Evolutionary conservation across 1,140 invertebrate species (phyloP), one percentile per base, ranked within the genome.

Genomic region (Zaprionus kolodkinae): DNA sequence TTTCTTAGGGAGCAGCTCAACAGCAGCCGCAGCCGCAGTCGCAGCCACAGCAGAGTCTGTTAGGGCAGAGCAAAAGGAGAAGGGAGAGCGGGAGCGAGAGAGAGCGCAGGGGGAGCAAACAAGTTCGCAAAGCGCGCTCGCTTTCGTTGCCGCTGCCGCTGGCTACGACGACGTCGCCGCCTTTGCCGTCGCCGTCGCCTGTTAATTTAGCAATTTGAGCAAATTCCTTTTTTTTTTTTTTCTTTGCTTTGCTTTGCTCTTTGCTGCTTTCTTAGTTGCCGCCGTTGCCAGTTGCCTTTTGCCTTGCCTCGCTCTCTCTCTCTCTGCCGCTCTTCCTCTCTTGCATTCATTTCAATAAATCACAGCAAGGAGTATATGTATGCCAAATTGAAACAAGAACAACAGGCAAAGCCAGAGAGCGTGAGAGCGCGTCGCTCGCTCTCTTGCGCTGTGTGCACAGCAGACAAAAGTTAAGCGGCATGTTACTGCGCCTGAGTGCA

Each of bases 181-280:
- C 72, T 73, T n/a, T n/a, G n/a, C n/a, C n/a, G n/a, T n/a, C n/a
- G 54, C 25, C 17, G 43, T 76, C 74, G 60, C 66, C 72, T 73
- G 81, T 79, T 84, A 84, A 84, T 84, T 84, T 84, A 84, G 77
- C 77, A 77, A 84, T 84, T 84, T 84, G 57, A 84, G 62, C 69
- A 64, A 77, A 80, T 80, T 84, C 78, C 67, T 72, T 72, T 60
- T 56, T 71, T 72, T 60, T 56, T 71, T 36, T 43, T 66, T 59
- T 38, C 52, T n/a, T 62, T 25, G 9, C 21, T 21, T 21, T 21
- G 21, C 21, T 21, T 38, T 60, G 27, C 27, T n/a, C n/a, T n/a
- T n/a, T 30, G 27, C 27, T 27, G 25, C 27, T 30, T 30, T 30
- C 6, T 30, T 30, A 30, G 27, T 30, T 30, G 27, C 27, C 13